These are phyloP conservation scores for Drosophila persimilis DNA, from an alignment of 1,140 invertebrate genomes.

Conservation along the genomic window DNA sequence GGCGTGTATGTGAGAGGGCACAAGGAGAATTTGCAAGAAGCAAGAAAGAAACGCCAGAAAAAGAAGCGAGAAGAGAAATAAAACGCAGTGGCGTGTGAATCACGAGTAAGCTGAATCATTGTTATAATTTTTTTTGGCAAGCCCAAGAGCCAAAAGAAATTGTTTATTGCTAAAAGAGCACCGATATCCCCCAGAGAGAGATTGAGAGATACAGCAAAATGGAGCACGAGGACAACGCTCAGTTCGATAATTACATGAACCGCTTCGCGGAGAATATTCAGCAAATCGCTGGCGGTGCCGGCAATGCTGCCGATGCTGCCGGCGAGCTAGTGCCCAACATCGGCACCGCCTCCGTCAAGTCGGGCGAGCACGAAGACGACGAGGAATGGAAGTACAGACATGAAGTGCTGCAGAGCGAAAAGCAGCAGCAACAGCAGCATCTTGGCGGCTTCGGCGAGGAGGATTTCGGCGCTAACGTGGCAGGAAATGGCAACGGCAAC, in stretches of 20 bases:
- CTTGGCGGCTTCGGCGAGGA: constrained; percentile 30
- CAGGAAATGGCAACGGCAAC: constrained; percentile 39
- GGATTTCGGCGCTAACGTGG: constrained; percentile 25
- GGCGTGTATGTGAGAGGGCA: constrained; percentile 47
- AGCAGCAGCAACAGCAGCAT: constrained; percentile 63
- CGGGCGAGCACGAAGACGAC: constrained; percentile 60
- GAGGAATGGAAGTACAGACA: constrained; percentile 80
- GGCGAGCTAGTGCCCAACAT: constrained; percentile 54
- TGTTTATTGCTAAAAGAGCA: constrained; percentile 39
- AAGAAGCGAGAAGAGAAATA: constrained; percentile 43
- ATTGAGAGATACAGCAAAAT: constrained; percentile 47
- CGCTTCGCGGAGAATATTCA: constrained; percentile 71
- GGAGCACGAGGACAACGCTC: constrained; percentile 80
- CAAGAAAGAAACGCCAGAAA: constrained; percentile 46
- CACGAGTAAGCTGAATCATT: constrained; percentile 50
- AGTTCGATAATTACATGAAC: constrained; percentile 72
- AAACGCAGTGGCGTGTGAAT: constrained; percentile 69
- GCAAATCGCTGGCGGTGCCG: constrained; percentile 64
- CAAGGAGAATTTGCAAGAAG: constrained; percentile 70
- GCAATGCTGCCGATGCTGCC: constrained; percentile 51
- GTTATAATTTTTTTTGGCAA: constrained; percentile 44
- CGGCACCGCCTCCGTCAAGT: constrained; percentile 40
- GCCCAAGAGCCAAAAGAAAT: constrained; percentile 26
- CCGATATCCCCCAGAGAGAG: constrained; percentile 19
- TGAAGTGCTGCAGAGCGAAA: constrained; percentile 81